These are phyloP conservation scores for Drosophila mulleri DNA, from an alignment of 2,888 invertebrate species.

Conservation along the genomic window DNA sequence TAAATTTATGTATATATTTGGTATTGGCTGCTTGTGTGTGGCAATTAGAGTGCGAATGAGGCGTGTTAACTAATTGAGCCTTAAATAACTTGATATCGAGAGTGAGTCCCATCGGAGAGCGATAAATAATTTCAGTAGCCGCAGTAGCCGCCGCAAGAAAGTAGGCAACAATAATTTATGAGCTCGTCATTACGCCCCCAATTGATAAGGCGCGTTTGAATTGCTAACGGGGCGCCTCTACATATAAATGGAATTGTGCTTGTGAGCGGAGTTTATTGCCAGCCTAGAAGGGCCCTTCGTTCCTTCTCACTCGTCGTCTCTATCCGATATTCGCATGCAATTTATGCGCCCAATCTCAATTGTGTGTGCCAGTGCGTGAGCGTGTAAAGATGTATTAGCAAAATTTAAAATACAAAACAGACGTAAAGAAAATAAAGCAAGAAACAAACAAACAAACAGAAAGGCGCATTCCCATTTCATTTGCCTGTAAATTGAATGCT, in stretches of 20 bases:
- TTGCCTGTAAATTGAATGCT: slow-evolving; percentile 69
- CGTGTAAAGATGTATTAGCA: slow-evolving; percentile 62
- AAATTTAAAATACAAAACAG: slow-evolving; percentile 63
- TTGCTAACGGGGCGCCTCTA: slow-evolving; percentile 61
- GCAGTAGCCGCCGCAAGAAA: slow-evolving; percentile 52
- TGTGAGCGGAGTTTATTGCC: slow-evolving; percentile 46
- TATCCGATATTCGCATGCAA: slow-evolving; percentile 43
- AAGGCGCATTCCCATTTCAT: slow-evolving; percentile 45
- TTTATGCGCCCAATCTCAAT: slow-evolving; percentile 56
- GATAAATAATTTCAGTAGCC: slow-evolving; percentile 38
- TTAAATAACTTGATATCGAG: slow-evolving; percentile 21
- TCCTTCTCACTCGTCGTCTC: slow-evolving; percentile 13
- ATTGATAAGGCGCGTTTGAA: slow-evolving; percentile 66
- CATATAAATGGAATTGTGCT: slow-evolving; percentile 64
- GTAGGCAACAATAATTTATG: slow-evolving; percentile 71
- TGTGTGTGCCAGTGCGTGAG: slow-evolving; percentile 14
- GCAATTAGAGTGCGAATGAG: slow-evolving; percentile 20
- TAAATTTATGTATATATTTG: slow-evolving; percentile 27
- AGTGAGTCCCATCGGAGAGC: slow-evolving; percentile 16
- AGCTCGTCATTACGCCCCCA: slow-evolving; percentile 20
- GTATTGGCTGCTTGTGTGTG: slow-evolving; percentile 10
- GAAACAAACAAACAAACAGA: slow-evolving; percentile 1
- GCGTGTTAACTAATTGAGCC: slow-evolving; percentile 55
- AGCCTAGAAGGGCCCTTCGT: slow-evolving; percentile 22
- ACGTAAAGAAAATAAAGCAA: slow-evolving; percentile 14